Conservation (phyloP, 2,888 invertebrate genomes). For the Sipha maydis region DNA sequence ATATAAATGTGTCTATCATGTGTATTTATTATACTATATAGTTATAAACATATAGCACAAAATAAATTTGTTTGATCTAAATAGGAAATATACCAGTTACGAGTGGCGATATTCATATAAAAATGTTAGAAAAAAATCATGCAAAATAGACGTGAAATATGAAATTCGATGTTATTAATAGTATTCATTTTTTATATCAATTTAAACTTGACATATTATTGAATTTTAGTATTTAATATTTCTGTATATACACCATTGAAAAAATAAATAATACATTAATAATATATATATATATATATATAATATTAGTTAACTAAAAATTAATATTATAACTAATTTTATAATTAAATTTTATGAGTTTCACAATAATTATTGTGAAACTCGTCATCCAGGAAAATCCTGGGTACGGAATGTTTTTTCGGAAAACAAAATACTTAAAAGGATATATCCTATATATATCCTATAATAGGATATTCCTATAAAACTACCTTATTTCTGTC, state of each 20-base stretch:
- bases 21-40: background rate
- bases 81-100: too few species aligned
- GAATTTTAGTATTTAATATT: background rate
- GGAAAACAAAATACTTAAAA: background rate
- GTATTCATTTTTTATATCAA: background rate
- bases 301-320: too few species aligned
- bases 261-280: background rate
- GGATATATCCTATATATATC: too few species aligned
- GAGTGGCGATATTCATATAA: background rate
- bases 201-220: background rate
- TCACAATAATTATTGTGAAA: background rate
- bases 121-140: background rate
- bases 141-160: background rate
- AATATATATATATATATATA: too few species aligned
- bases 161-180: background rate
- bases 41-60: background rate
- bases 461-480: too few species aligned
- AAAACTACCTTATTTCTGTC: too few species aligned
- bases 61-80: too few species aligned
- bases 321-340: background rate
- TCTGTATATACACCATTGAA: background rate
- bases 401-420: background rate
- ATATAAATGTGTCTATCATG: background rate
- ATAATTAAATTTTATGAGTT: too few species aligned
- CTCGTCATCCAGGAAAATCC: background rate